phyloP scores from a whole-genome alignment of 1,140 invertebrate genomes.

The Melipona quadrifasciata region DNA sequence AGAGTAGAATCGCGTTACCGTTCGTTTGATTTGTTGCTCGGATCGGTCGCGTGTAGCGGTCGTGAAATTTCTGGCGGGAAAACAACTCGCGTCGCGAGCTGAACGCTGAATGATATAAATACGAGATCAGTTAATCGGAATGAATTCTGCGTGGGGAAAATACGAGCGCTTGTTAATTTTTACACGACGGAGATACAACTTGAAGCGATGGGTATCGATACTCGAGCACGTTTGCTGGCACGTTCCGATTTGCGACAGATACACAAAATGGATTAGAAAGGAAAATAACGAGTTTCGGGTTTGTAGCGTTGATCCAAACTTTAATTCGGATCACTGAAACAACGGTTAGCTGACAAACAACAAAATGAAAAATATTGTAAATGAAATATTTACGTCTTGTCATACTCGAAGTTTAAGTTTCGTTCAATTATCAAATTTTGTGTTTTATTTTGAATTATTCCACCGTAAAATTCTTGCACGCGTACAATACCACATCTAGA shows the following conservation, averaged over 20 bases:
- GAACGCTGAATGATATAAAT: background rate
- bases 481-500: too few relatives aligned
- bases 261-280: too few relatives aligned
- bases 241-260: background rate
- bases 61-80: background rate
- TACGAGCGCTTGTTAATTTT: background rate
- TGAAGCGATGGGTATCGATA: background rate
- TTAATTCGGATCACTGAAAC: too few relatives aligned
- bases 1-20: conserved; percentile 14
- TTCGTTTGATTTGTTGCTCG: conserved; percentile 5
- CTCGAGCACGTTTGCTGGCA: background rate
- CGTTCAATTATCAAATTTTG: too few relatives aligned
- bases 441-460: too few relatives aligned
- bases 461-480: too few relatives aligned
- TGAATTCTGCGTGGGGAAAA: background rate
- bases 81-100: background rate
- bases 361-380: too few relatives aligned
- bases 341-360: too few relatives aligned
- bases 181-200: background rate
- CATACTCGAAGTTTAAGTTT: too few relatives aligned
- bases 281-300: too few relatives aligned
- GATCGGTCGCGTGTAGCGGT: background rate
- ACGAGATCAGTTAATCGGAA: background rate
- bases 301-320: background rate
- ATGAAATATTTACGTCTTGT: too few relatives aligned